Conservation (phyloP, 2,113 vertebrate genomes). For the Hassar affinis region DNA sequence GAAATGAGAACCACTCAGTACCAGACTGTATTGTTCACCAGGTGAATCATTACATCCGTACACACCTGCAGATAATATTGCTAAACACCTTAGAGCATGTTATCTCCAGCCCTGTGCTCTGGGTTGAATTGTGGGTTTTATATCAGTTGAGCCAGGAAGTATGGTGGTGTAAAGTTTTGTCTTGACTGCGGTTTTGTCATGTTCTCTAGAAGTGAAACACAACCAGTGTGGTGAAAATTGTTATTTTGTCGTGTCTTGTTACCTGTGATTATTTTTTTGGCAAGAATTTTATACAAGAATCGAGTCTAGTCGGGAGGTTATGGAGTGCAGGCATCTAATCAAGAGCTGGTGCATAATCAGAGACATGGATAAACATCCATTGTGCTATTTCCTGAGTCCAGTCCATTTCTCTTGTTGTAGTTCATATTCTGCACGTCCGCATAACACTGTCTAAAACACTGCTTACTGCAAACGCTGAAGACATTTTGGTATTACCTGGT, state of each 20-base stretch:
- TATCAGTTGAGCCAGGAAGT: conserved; percentile 10
- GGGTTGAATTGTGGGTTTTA: not conserved
- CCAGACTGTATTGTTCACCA: not conserved
- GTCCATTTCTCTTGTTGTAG: not conserved
- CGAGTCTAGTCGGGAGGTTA: not conserved
- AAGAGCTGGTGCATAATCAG: conserved; percentile 18
- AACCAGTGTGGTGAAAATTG: conserved; percentile 25
- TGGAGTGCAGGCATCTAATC: not conserved
- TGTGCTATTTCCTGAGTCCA: conserved; percentile 24
- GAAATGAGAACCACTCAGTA: not conserved
- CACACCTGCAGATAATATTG: conserved; percentile 9
- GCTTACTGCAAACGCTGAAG: not conserved
- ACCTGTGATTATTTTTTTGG: conserved; percentile 43
- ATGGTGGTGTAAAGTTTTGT: conserved; percentile 31
- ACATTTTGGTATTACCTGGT: not conserved
- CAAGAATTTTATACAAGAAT: not conserved
- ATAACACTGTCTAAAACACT: conserved; percentile 8
- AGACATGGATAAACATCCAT: conserved; percentile 22
- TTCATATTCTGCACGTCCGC: not conserved
- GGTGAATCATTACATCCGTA: conserved; percentile 3
- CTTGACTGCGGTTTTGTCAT: conserved; percentile 54
- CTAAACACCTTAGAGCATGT: conserved; percentile 6
- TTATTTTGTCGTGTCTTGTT: conserved; percentile 51
- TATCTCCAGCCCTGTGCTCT: not conserved
- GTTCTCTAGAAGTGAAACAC: conserved; percentile 35